A percentile compares a stretch with the other conserved stretches of the same genome.
Evolutionary conservation across 2,888 invertebrate species (phyloP).

Genomic region (Rotaria sp.): DNA sequence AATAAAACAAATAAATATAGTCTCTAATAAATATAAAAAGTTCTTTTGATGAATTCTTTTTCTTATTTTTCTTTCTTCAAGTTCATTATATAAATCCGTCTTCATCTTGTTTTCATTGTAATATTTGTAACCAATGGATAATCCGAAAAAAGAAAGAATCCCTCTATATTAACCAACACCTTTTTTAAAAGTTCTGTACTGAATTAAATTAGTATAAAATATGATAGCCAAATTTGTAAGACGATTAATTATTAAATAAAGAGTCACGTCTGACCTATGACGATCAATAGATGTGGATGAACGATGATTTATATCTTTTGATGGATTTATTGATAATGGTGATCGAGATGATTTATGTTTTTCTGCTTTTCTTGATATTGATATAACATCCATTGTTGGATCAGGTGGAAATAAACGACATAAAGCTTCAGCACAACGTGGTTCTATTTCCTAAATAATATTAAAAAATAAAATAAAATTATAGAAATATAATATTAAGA

Average conservation of each 20-base stretch:
- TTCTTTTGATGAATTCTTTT: neutral
- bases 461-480: too few relatives aligned
- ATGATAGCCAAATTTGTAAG: conserved; percentile 16
- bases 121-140: neutral
- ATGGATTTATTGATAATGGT: neutral
- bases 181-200: conserved; percentile 11
- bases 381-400: neutral
- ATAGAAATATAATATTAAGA: too few relatives aligned
- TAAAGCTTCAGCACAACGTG: conserved; percentile 83
- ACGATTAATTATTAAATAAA: neutral
- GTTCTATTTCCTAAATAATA: conserved; percentile 78
- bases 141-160: neutral
- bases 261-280: conserved; percentile 17
- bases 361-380: neutral
- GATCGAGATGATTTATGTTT: neutral
- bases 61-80: neutral
- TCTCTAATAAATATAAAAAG: neutral
- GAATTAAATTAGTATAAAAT: conserved; percentile 5
- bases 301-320: neutral
- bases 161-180: neutral
- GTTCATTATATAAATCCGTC: neutral
- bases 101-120: neutral
- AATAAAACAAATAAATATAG: conserved; percentile 3
- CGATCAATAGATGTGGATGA: neutral
- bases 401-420: conserved; percentile 69